These are phyloP conservation scores for Drosophila mettleri DNA, from an alignment of 2,888 invertebrate genomes.

Conservation along the genomic window DNA sequence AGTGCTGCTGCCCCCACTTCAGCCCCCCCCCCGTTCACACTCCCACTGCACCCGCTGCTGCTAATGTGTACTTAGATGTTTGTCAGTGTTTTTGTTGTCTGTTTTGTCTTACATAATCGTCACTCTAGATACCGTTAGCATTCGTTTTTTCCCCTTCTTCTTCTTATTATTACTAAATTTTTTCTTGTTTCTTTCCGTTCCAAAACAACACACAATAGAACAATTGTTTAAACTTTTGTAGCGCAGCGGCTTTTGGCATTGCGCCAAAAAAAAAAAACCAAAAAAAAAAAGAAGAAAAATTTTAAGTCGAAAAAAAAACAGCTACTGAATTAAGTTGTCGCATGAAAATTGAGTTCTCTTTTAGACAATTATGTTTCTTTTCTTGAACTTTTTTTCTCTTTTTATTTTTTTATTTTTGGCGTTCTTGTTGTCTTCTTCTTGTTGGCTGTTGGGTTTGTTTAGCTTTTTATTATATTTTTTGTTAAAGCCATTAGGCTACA, in stretches of 20 bases:
- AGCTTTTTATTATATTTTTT: background rate
- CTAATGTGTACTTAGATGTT: constrained; percentile 73
- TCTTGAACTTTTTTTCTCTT: too few relatives aligned
- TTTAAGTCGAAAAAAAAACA: constrained; percentile 6
- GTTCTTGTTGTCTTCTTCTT: constrained; percentile 6
- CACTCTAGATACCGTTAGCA: constrained; percentile 75
- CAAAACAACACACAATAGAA: constrained; percentile 74
- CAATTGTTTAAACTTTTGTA: constrained; percentile 76
- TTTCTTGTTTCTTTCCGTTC: constrained; percentile 57
- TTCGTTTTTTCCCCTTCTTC: constrained; percentile 15
- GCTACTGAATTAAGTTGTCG: constrained; percentile 30
- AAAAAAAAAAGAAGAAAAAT: constrained; percentile 14
- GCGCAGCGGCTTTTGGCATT: constrained; percentile 67
- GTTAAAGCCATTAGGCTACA: constrained; percentile 9
- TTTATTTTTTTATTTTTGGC: background rate
- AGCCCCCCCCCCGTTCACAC: background rate
- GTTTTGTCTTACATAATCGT: constrained; percentile 80
- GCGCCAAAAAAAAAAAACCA: constrained; percentile 44
- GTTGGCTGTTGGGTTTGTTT: constrained; percentile 9
- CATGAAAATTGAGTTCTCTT: constrained; percentile 41
- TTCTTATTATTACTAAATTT: constrained; percentile 8
- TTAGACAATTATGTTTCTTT: constrained; percentile 32
- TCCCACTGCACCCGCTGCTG: background rate
- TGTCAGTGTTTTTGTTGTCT: constrained; percentile 53
- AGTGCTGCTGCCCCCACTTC: background rate